These are phyloP conservation scores for Micromesistius poutassou DNA, from an alignment of 2,797 vertebrate species.

Conservation along the genomic window DNA sequence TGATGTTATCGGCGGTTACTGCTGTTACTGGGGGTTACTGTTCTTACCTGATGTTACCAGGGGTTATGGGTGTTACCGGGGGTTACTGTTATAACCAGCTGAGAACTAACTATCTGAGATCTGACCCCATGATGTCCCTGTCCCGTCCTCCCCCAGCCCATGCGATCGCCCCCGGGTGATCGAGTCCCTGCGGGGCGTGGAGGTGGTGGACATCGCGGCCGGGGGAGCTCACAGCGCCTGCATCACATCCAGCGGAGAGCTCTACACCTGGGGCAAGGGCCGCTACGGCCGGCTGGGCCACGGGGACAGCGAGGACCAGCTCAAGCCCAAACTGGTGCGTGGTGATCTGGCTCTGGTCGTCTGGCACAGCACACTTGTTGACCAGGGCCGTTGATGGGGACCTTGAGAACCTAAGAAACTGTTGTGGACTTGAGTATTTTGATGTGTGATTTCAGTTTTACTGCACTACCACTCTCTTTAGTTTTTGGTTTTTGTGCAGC, in stretches of 20 bases:
- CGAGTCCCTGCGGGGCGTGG: slow-evolving; percentile 92
- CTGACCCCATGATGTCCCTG: slow-evolving; percentile 20
- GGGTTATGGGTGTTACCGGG: neutral
- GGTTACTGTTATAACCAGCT: neutral
- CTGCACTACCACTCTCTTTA: neutral
- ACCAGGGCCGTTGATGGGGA: neutral
- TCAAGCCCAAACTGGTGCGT: slow-evolving; percentile 94
- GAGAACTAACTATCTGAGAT: neutral
- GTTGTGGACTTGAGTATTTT: neutral
- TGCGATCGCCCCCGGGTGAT: slow-evolving; percentile 97
- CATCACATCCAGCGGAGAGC: slow-evolving; percentile 92
- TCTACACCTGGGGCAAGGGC: slow-evolving; percentile 98
- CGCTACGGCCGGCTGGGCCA: slow-evolving; percentile 94
- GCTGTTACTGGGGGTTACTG: neutral
- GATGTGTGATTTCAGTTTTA: neutral
- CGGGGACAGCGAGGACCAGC: slow-evolving; percentile 97
- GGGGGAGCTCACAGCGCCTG: slow-evolving; percentile 97
- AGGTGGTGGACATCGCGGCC: slow-evolving; percentile 94
- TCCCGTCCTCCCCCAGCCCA: slow-evolving; percentile 72
- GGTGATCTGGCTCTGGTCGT: neutral
- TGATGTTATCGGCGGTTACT: neutral
- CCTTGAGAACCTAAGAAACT: neutral
- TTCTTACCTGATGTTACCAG: neutral
- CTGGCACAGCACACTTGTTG: neutral
- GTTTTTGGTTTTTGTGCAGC: neutral